Percentiles rank a stretch among this genome's conserved stretches.
Conservation (phyloP, 2,797 vertebrate species). For the Brotula barbata region DNA sequence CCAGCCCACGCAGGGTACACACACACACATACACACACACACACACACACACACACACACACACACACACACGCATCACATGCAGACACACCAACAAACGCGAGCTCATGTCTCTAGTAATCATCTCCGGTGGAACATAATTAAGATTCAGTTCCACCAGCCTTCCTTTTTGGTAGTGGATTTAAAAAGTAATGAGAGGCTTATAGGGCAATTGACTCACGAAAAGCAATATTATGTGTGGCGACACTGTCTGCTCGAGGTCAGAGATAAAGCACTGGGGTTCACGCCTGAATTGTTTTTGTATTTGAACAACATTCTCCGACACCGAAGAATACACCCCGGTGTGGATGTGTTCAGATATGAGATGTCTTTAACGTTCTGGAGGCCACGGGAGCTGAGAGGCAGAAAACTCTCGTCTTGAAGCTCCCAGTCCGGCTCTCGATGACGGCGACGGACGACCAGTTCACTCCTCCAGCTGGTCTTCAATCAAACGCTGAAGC, state of each 20-base stretch:
- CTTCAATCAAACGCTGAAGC: conserved; percentile 68
- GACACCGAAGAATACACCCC: conserved; percentile 14
- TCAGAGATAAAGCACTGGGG: conserved; percentile 28
- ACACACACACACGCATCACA: conserved; percentile 32
- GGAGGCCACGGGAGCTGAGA: conserved; percentile 45
- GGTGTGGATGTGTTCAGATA: conserved; percentile 16
- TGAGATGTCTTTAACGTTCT: conserved; percentile 44
- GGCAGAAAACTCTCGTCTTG: conserved; percentile 51
- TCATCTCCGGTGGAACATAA: conserved; percentile 72
- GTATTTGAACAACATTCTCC: conserved; percentile 7
- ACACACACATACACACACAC: conserved; percentile 44
- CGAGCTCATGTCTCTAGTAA: conserved; percentile 58
- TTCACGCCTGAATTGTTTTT: conserved; percentile 16
- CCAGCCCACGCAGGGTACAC: conserved; percentile 64
- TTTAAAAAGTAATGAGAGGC: conserved; percentile 59
- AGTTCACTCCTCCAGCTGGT: conserved; percentile 56
- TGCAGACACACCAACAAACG: conserved; percentile 49
- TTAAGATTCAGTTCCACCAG: conserved; percentile 73
- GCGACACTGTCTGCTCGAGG: conserved; percentile 45
- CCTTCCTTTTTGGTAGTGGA: conserved; percentile 40
- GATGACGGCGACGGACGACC: conserved; percentile 54
- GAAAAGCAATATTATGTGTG: conserved; percentile 57
- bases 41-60: conserved; percentile 29
- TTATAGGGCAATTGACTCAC: conserved; percentile 41
- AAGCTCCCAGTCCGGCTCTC: conserved; percentile 47